Percentiles rank a stretch among this genome's conserved stretches.
These are phyloP conservation scores for Catocala nupta DNA, from an alignment of 2,888 invertebrate genomes.

Conservation along the genomic window DNA sequence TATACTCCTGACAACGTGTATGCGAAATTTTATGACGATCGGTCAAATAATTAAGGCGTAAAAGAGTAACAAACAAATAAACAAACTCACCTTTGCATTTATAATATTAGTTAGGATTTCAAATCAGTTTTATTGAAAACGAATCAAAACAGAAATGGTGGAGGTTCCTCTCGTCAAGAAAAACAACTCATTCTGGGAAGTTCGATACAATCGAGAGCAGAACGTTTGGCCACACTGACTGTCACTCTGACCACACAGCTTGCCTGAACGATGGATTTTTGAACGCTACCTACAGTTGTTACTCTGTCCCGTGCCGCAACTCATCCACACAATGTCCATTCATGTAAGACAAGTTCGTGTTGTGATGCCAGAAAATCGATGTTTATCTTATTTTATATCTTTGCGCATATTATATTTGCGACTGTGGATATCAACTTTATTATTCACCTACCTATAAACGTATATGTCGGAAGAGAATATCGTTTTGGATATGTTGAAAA, in stretches of 20 bases:
- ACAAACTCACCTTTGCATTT: too few relatives aligned
- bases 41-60: too few relatives aligned
- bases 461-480: too few relatives aligned
- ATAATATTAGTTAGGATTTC: too few relatives aligned
- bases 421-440: conserved; percentile 25
- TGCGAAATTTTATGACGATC: too few relatives aligned
- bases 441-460: neutral
- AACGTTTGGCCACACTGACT: conserved; percentile 45
- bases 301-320: conserved; percentile 39
- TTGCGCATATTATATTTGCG: conserved; percentile 37
- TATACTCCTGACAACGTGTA: too few relatives aligned
- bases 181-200: conserved; percentile 45
- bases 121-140: too few relatives aligned
- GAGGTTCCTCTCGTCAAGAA: conserved; percentile 34
- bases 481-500: too few relatives aligned
- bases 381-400: conserved; percentile 58
- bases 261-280: conserved; percentile 74
- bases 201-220: conserved; percentile 43
- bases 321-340: conserved; percentile 62
- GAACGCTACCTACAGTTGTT: conserved; percentile 57
- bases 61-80: too few relatives aligned
- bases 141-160: too few relatives aligned
- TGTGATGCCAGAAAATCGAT: conserved; percentile 63
- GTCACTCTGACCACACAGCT: conserved; percentile 63
- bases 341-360: conserved; percentile 65